Base-by-base conservation (phyloP, 2,113 vertebrate species). In the Brevimyrus niger region DNA sequence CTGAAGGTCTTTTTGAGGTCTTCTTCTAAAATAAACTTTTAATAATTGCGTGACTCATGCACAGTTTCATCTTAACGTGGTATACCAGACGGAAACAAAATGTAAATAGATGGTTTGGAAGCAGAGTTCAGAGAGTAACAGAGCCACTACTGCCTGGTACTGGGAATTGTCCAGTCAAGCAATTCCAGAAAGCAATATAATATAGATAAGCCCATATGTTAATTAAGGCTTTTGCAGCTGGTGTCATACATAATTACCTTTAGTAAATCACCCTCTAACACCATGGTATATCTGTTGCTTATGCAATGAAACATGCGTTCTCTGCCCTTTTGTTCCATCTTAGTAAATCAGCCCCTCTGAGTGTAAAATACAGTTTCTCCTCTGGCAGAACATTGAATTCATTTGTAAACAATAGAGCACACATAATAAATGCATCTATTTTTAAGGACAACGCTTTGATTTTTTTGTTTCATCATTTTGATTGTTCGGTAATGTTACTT, bases 401-500 rank as follows among this genome's bases (percentile, higher is more conserved):
- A 21, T 46, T 84, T 46, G 44, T 46, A 84, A 84, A 84, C 82
- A 84, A 46, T n/a, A 85, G 42, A 61, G 15, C 38, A 1, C 58
- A 53, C 38, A 88, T 65, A 88, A 88, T 88, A 55, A 65, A 88
- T 38, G 46, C 87, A 47, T 55, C 55, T 88, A 73, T 88, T 88
- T 88, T 88, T 84, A 84, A 84, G 82, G 38, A 84, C 65, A 61
- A 44, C 38, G 35, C 35, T 88, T 87, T 47, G 86, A 61, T 58
- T 58, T 87, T 87, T 87, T 42, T 53, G 50, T 50, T 19, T 42
- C 87, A 88, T 58, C 87, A n/a, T 19, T 88, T 88, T 65, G 44
- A 61, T 88, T 61, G 58, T 88, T 38, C 44, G 44, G 21, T 61
- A 65, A 88, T 88, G 87, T 88, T 61, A 58, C 44, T 61, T 65